Evolutionary conservation across 2,797 vertebrate species (phyloP).

Genomic region (Masticophis lateralis): DNA sequence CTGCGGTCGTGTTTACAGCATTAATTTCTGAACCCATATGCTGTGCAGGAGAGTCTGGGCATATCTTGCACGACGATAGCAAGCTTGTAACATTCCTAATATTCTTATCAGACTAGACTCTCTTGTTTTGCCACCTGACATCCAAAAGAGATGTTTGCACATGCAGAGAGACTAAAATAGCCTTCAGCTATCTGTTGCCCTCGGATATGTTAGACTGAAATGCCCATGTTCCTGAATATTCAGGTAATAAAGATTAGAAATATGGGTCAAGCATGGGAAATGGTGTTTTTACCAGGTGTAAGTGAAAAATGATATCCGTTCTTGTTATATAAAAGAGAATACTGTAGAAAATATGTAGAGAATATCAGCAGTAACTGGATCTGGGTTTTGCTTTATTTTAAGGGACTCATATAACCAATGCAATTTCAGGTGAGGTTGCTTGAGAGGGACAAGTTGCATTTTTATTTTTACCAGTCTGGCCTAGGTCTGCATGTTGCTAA

Average conservation of each 20-base stretch:
- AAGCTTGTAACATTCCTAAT: neutral
- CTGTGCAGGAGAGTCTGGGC: neutral
- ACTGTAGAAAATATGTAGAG: neutral
- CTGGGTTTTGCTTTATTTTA: neutral
- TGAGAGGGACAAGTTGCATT: neutral
- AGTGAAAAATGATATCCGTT: neutral
- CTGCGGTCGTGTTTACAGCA: neutral
- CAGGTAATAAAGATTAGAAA: neutral
- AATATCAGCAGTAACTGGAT: neutral
- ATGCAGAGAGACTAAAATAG: neutral
- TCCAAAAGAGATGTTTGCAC: neutral
- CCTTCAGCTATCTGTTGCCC: neutral
- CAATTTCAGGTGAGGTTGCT: neutral
- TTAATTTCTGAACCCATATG: conserved; percentile 15
- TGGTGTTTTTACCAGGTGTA: neutral
- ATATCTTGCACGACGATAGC: neutral
- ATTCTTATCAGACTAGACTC: neutral
- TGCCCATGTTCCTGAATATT: neutral
- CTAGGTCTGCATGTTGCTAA: neutral
- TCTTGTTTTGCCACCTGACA: neutral
- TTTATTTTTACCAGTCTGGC: neutral
- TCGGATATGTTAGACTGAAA: neutral
- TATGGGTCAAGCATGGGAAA: neutral
- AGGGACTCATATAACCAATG: neutral
- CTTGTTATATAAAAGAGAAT: neutral